Evolutionary conservation across 1,140 invertebrate genomes (phyloP), one percentile per base, ranked within the genome.

Genomic region (Thaumetopoea pityocampa): DNA sequence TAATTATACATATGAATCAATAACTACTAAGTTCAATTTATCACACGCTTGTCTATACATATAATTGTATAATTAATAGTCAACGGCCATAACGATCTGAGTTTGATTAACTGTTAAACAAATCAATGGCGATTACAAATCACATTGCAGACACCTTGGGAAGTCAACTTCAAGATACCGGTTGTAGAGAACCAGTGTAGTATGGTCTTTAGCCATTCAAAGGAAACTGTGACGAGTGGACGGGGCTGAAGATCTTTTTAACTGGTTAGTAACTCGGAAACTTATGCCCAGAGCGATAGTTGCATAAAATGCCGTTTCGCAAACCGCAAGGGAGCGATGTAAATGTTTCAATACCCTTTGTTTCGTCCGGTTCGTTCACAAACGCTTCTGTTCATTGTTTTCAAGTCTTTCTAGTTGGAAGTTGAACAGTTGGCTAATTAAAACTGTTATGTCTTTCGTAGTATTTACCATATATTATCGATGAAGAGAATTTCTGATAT

Each of bases 321-420:
- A 72, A 68, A 67, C 67, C 55, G 46, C 67, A 57, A 62, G 47
- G 54, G 56, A 58, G 28, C 61, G 58, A 58, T 52, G 59, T 62
- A 58, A 76, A 72, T 51, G 53, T 59, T 70, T 61, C 54, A 62
- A 67, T 63, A 67, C 72, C 55, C 58, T 69, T 69, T 67, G 68
- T 70, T 59, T 67, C 36, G 49, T 27, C 43, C 35, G 30, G 20
- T 22, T 47, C 23, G 10, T 23, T 32, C 8, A 19, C 23, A 36
- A 28, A 37, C 29, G n/a, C 14, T 16, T 23, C n/a, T 12, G 36
- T 38, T 10, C 9, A 9, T n/a, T 12, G 12, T 29, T 14, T 14
- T 12, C 27, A 15, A 15, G 1, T 26, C 9, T 4, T 9, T 9
- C 9, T 26, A n/a, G 24, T 26, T 26, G 9, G 24, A 9, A n/a